Evolutionary conservation across 2,888 invertebrate species (phyloP), one percentile per base, ranked within the genome.

Genomic region (Pterobdella sp.): DNA sequence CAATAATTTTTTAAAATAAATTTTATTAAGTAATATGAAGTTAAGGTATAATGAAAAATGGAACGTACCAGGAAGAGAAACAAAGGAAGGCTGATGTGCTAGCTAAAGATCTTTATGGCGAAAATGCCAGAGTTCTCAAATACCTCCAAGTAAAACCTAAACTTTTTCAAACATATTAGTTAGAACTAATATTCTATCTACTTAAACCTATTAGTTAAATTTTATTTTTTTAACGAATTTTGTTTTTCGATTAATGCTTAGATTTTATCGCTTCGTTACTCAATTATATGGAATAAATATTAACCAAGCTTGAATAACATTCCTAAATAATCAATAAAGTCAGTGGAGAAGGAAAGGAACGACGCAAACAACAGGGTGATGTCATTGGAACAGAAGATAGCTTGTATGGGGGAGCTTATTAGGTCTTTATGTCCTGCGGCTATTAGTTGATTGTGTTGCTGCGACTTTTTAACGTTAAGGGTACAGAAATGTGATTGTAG

Each of bases 351-450:
- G 35, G 63, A 71, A n/a, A 56, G 32, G 4, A 56, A 31, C 7
- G 71, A 71, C 22, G 60, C 63, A n/a, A 63, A 63, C 29, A n/a
- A 22, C 1, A 71, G 35, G 26, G 36, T 35, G 31, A 26, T n/a
- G 34, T 49, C 37, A 22, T 36, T 71, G n/a, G 71, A 71, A 32
- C 35, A 60, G 35, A 71, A 63, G 37, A 32, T 52, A 4, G 31
- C 63, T 10, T 52, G n/a, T 26, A n/a, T 71, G 35, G 71, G 71
- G 4, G 56, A 71, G n/a, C 36, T 71, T 22, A 63, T 71, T 37
- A 60, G 71, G n/a, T 56, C 34, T 22, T n/a, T 71, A 26, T 71
- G 71, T 60, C 71, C 71, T 2, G 71, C 63, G 29, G 71, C 71
- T 52, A 26, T 69, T 26, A 52, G 69, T 37, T 69, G 49, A 69